Evolutionary conservation across 2,797 vertebrate species (phyloP), one percentile per base, ranked within the genome.

Genomic region (Pangasius larnaudii): DNA sequence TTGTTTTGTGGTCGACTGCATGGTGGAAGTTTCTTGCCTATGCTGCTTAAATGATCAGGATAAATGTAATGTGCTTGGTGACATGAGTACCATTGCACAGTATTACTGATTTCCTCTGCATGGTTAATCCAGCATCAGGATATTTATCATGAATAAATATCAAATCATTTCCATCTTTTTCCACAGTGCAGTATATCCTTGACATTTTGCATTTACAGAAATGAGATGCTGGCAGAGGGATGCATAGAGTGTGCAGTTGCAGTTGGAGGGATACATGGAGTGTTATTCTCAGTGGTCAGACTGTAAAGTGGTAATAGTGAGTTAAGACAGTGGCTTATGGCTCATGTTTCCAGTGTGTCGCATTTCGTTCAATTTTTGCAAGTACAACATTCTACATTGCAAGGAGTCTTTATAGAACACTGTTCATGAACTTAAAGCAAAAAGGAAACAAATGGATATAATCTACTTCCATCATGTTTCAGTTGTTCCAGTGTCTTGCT

Each of bases 1-100:
- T 91, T 84, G 85, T 72, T 91, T 42, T 42, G 88, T 92, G 83
- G 92, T 90, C 86, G 90, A 91, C 89, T 88, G 85, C 84, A 86
- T 91, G 91, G 84, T 90, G 81, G 85, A 89, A 71, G 87, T 74
- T 51, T 91, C 84, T 71, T 49, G 69, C 53, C 88, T 67, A 90
- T 90, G 81, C 90, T 92, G 91, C 88, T 92, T 91, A 91, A 93
- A 94, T 93, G 90, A 93, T 93, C 92, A 90, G 85, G 36, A 30
- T 49, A 86, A 89, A 87, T 59, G 61, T 77, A 63, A 30, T 49
- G 36, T n/a, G 3, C 49, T 63, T 67, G 71, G 36, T 80, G 36
- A 77, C 30, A 65, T 65, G 51, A 6, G 59, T 85, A 81, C 18
- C 53, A 72, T 65, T 61, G 81, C n/a, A 11, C 8, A 7, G 22